These are phyloP conservation scores for Pagrus major DNA, from an alignment of 2,113 vertebrate species.

Conservation along the genomic window DNA sequence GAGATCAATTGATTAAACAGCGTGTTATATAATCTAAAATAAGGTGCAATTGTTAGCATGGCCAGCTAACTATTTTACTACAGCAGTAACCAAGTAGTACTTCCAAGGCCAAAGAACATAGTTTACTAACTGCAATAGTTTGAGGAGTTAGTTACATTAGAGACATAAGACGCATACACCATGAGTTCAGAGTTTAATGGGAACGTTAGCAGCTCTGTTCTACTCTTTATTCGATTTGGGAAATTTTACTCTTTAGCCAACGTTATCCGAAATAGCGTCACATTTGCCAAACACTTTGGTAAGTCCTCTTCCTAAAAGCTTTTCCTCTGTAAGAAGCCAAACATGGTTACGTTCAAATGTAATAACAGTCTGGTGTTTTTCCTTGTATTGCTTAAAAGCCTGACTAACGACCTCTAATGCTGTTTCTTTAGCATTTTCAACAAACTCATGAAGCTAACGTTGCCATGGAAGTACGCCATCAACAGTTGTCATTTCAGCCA, in stretches of 20 bases:
- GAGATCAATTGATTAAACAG: neutral
- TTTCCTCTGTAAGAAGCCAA: neutral
- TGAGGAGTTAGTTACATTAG: neutral
- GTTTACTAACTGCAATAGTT: neutral
- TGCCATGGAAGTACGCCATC: no score
- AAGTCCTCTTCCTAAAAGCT: neutral
- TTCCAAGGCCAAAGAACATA: neutral
- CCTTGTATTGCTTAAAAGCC: no score
- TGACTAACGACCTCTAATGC: no score
- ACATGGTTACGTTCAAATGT: no score
- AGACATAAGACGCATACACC: no score
- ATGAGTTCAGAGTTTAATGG: neutral
- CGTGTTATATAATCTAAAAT: neutral
- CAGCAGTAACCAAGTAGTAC: neutral
- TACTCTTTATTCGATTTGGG: neutral
- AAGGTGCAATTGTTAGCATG: neutral
- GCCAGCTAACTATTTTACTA: neutral
- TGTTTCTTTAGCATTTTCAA: no score
- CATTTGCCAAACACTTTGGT: no score
- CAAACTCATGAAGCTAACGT: no score
- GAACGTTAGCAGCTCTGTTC: neutral
- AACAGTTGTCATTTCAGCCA: neutral
- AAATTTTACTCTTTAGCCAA: no score
- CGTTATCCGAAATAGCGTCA: no score
- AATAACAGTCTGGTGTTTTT: no score